phyloP scores from a whole-genome alignment of 2,888 invertebrate species.

The Drosophila multiciliata region DNA sequence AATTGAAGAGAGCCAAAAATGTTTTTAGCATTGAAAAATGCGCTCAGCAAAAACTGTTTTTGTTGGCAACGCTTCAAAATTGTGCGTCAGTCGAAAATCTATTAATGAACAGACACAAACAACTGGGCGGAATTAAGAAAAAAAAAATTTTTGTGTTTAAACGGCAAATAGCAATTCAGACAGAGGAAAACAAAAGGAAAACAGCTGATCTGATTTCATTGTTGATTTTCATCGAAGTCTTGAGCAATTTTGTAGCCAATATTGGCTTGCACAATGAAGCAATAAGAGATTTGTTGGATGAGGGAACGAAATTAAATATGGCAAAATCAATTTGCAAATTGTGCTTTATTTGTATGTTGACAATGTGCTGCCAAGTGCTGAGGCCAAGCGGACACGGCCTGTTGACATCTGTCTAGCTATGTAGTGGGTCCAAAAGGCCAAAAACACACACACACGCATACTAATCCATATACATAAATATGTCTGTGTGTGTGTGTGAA shows the following conservation, averaged over 20 bases:
- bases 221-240: not conserved
- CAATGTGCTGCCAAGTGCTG: conserved; percentile 41
- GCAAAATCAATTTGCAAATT: conserved; percentile 44
- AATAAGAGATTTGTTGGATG: conserved; percentile 26
- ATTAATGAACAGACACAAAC: conserved; percentile 47
- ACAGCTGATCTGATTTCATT: conserved; percentile 17
- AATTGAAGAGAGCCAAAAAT: conserved; percentile 5
- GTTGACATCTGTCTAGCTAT: conserved; percentile 45
- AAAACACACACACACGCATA: conserved; percentile 16
- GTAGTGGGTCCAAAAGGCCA: conserved; percentile 38
- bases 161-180: not conserved
- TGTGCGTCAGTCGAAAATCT: conserved; percentile 53
- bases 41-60: not conserved
- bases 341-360: conserved; percentile 43
- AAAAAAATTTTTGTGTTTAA: not conserved
- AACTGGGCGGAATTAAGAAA: conserved; percentile 31
- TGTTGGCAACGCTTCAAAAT: conserved; percentile 57
- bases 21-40: conserved; percentile 4
- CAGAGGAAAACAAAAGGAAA: not conserved
- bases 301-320: conserved; percentile 41
- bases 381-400: conserved; percentile 58
- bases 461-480: conserved; percentile 51
- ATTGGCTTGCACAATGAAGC: conserved; percentile 28
- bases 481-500: conserved; percentile 15
- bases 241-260: not conserved